phyloP scores from a whole-genome alignment of 2,797 vertebrate species.

The Mallotus villosus region DNA sequence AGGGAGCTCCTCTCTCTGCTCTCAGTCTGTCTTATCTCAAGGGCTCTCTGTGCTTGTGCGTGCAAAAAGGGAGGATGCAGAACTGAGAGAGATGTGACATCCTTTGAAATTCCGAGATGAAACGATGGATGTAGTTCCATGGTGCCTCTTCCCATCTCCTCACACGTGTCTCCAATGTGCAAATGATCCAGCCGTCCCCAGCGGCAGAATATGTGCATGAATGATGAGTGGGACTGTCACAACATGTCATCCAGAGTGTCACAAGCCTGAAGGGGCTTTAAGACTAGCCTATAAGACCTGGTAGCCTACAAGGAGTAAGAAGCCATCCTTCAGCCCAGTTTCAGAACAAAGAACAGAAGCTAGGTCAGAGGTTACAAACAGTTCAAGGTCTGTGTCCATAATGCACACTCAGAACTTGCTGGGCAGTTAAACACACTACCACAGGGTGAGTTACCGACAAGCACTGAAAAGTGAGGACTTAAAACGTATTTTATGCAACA shows the following conservation, averaged over 20 bases:
- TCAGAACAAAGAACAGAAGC: not conserved
- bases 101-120: constrained; percentile 11
- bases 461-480: not conserved
- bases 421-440: not conserved
- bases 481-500: not conserved
- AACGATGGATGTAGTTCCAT: constrained; percentile 14
- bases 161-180: not conserved
- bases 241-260: constrained; percentile 12
- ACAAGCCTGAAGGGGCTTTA: too few relatives aligned
- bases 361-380: not conserved
- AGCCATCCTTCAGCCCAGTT: not conserved
- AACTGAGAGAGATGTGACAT: not conserved
- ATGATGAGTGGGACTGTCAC: constrained; percentile 4
- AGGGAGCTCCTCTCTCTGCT: not conserved
- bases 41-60: constrained; percentile 1
- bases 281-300: too few relatives aligned
- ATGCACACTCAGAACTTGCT: not conserved
- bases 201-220: constrained; percentile 6
- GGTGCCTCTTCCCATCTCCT: not conserved
- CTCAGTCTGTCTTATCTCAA: not conserved
- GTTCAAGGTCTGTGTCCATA: not conserved
- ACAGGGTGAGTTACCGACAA: not conserved
- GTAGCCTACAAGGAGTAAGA: not conserved
- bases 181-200: constrained; percentile 10
- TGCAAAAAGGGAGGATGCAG: not conserved